Base-by-base conservation (phyloP, 2,797 vertebrate species). In the Onychomys torridus region DNA sequence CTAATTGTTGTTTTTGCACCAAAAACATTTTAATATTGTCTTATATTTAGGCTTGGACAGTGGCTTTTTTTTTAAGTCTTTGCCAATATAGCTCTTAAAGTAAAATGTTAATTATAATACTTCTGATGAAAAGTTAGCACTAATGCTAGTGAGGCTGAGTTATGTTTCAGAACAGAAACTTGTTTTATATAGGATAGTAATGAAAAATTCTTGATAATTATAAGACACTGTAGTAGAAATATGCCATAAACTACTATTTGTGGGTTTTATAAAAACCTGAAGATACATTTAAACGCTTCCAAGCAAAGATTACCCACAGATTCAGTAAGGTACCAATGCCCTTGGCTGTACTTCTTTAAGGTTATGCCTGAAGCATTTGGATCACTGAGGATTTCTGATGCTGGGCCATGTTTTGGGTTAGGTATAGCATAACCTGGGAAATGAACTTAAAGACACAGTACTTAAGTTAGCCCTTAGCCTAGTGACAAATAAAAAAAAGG, bases 1-100 rank as follows among this genome's bases (percentile, higher is more conserved):
- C 32, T 92, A 85, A 25, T 59, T 73, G 88, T 94, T 55, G 7
- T 69, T 69, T 16, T 43, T 55, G 19, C 69, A 73, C 25, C 49
- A 32, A 63, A 94, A 96, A 32, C 2, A 79, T 91, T 93, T 96
- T 82, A 81, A 79, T 88, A 93, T 69, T 92, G n/a, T 4, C 71
- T 93, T 95, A 69, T 75, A 91, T 63, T 88, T 78, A 90, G 34
- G 71, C 32, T 40, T 90, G 61, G 52, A 2, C 49, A 91, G 40
- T 3, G 76, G 27, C 55, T 82, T 69, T 81, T n/a, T 23, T 5
- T 14, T 13, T 1, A 19, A 92, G 61, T 69, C 16, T 65, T 73
- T 59, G 27, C 29, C 63, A 91, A 77, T 78, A 76, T 77, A 25
- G 10, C 6, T 87, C 94, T 92, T 78, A 78, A 86, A 85, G 14